A percentile compares a stretch with the other conserved stretches of the same genome.
These are phyloP conservation scores for Brachyptera putata DNA, from an alignment of 2,888 invertebrate species.

Conservation along the genomic window DNA sequence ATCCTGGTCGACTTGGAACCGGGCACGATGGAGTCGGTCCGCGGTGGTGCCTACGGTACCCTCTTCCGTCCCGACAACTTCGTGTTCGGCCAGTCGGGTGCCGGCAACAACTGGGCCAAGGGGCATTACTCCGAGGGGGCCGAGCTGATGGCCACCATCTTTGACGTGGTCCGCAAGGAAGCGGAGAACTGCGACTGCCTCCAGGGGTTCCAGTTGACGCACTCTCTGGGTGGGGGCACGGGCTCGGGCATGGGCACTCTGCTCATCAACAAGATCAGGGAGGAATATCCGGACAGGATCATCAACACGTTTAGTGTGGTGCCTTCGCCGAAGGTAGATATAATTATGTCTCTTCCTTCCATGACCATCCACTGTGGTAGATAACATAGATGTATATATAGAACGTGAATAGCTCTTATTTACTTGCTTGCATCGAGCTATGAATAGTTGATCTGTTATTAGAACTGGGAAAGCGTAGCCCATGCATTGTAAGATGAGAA, in stretches of 20 bases:
- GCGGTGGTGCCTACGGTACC: constrained; percentile 80
- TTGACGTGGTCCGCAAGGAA: constrained; percentile 54
- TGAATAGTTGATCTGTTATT: no score
- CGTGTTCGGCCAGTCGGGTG: constrained; percentile 68
- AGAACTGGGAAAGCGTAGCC: no score
- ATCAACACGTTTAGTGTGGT: constrained; percentile 83
- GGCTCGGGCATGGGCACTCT: constrained; percentile 87
- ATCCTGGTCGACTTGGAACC: constrained; percentile 72
- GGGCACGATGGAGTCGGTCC: constrained; percentile 85
- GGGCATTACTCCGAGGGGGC: constrained; percentile 56
- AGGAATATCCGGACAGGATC: constrained; percentile 82
- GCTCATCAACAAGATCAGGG: constrained; percentile 81
- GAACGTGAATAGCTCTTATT: no score
- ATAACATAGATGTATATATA: no score
- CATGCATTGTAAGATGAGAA: no score
- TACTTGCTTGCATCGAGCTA: no score
- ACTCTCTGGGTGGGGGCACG: constrained; percentile 84
- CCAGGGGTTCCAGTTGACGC: constrained; percentile 71
- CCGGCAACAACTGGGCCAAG: constrained; percentile 83
- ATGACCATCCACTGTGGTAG: no score
- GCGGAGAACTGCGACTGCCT: constrained; percentile 53
- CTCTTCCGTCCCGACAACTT: constrained; percentile 89
- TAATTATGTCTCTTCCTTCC: no score
- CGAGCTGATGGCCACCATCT: constrained; percentile 52
- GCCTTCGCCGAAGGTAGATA: constrained; percentile 81